phyloP scores from a whole-genome alignment of 1,140 invertebrate genomes.

The Apolygus lucorum region DNA sequence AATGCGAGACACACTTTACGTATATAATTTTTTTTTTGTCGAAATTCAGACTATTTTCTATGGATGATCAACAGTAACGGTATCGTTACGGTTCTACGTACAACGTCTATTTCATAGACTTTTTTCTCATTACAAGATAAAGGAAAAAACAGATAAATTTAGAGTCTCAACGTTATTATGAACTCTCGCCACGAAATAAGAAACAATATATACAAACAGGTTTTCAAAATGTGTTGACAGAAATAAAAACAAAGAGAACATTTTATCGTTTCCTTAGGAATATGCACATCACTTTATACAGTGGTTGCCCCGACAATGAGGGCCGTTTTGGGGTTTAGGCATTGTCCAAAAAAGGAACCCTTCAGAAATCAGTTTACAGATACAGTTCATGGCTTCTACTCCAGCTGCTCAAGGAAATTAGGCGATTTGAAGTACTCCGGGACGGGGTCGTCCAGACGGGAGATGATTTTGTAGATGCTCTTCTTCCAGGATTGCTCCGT shows the following conservation, averaged over 20 bases:
- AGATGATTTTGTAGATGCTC: conserved; percentile 99
- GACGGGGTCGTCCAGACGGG: conserved; percentile 93
- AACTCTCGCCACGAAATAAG: conserved; percentile 28
- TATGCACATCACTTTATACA: conserved; percentile 33
- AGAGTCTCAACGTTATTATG: conserved; percentile 26
- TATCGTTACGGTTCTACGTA: conserved; percentile 25
- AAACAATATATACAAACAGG: conserved; percentile 32
- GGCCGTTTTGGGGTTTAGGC: conserved; percentile 8
- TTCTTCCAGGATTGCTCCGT: conserved; percentile 99
- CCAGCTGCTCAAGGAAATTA: conserved; percentile 97
- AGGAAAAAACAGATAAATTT: conserved; percentile 25
- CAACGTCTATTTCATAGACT: conserved; percentile 32
- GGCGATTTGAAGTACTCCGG: conserved; percentile 99
- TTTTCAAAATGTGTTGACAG: conserved; percentile 26
- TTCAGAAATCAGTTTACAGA: conserved; percentile 36
- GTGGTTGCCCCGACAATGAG: conserved; percentile 5
- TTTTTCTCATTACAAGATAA: conserved; percentile 12
- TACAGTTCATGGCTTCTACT: conserved; percentile 49
- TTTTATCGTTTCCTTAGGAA: conserved; percentile 10
- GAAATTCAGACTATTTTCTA: conserved; percentile 24
- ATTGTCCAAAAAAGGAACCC: conserved; percentile 1
- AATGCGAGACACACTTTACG: conserved; percentile 14
- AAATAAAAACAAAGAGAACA: too few relatives aligned
- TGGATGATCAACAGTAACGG: conserved; percentile 26
- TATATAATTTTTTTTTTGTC: conserved; percentile 25